These are phyloP conservation scores for Piscicola geometra DNA, from an alignment of 2,888 invertebrate genomes.

Conservation along the genomic window DNA sequence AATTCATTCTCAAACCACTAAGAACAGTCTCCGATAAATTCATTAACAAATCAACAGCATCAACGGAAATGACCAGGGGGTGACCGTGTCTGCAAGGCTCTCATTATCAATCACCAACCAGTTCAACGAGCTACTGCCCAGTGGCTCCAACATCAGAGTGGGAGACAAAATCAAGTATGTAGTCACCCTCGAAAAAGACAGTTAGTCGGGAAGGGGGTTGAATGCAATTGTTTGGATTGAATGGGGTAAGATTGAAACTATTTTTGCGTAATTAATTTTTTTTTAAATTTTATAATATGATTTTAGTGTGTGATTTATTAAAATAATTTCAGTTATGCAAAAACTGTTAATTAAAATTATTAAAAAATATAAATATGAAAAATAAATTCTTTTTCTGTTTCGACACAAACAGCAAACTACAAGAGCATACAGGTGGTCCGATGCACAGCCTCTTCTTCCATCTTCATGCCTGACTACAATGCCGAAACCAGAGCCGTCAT, in stretches of 20 bases:
- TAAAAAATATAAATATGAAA: no score
- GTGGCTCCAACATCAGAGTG: constrained; percentile 16
- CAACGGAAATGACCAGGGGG: constrained; percentile 36
- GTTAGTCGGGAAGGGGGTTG: no score
- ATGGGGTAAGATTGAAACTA: no score
- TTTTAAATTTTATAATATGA: no score
- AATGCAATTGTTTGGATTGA: neutral
- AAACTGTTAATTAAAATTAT: no score
- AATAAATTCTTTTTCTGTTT: no score
- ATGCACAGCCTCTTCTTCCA: constrained; percentile 36
- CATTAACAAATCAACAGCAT: constrained; percentile 9
- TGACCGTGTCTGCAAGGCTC: constrained; percentile 30
- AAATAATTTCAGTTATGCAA: neutral
- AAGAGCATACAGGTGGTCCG: constrained; percentile 25
- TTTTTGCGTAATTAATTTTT: no score
- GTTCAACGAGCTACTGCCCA: neutral
- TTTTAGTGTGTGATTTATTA: neutral
- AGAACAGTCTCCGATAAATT: no score
- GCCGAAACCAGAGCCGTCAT: constrained; percentile 37
- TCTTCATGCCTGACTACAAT: constrained; percentile 34
- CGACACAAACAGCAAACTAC: constrained; percentile 35
- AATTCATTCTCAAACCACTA: no score
- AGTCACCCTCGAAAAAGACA: constrained; percentile 23
- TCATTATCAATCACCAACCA: constrained; percentile 1
- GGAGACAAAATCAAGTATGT: constrained; percentile 30